These are phyloP conservation scores for Pterophyllum scalare DNA, from an alignment of 2,113 vertebrate species.

Conservation along the genomic window DNA sequence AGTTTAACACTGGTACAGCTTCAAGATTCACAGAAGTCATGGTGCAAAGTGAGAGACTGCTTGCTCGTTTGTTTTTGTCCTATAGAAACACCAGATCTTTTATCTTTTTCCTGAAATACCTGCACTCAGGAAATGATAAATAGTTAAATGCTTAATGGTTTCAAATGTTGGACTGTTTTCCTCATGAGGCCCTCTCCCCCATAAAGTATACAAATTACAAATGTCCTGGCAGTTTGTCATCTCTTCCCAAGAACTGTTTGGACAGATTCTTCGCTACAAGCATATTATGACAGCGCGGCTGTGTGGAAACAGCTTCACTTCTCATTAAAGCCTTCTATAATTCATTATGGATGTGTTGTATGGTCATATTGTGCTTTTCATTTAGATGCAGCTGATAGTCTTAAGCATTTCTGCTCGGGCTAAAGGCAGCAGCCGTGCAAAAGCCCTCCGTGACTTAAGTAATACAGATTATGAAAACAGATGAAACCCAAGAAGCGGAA, in stretches of 20 bases:
- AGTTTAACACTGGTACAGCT: conserved; percentile 53
- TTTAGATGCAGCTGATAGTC: conserved; percentile 39
- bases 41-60: conserved; percentile 6
- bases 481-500: conserved; percentile 52
- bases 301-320: conserved; percentile 1
- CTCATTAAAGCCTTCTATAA: conserved; percentile 11
- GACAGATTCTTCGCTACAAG: conserved; percentile 26
- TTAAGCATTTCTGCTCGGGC: neutral
- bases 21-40: conserved; percentile 47
- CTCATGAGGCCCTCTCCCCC: neutral
- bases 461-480: conserved; percentile 65
- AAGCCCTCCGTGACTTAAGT: conserved; percentile 50
- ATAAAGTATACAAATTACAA: conserved; percentile 24
- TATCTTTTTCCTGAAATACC: conserved; percentile 33
- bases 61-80: neutral
- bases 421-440: neutral
- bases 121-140: conserved; percentile 16
- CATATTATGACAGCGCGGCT: neutral
- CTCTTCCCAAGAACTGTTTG: conserved; percentile 30
- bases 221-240: conserved; percentile 1
- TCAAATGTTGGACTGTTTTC: conserved; percentile 22
- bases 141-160: conserved; percentile 33
- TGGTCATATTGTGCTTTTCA: conserved; percentile 16
- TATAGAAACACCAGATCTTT: neutral
- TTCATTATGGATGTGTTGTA: neutral